Evolutionary conservation across 2,797 vertebrate genomes (phyloP).

Genomic region (Hyperoplus immaculatus): DNA sequence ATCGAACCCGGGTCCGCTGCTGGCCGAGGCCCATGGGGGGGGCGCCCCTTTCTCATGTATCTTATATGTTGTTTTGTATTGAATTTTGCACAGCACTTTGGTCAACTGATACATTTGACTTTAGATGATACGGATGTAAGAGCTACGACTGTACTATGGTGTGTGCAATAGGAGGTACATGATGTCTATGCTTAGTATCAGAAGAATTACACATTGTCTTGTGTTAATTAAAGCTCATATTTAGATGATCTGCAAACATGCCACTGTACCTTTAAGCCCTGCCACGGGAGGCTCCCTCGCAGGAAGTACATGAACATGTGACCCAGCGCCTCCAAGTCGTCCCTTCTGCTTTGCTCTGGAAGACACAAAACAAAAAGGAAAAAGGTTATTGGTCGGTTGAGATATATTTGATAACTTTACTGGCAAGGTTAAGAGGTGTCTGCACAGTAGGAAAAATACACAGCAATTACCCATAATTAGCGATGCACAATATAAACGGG

Average conservation of each 20-base stretch:
- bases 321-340: slow-evolving; percentile 96
- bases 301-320: slow-evolving; percentile 99
- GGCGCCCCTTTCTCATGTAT: no score
- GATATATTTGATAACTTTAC: slow-evolving; percentile 5
- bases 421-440: slow-evolving; percentile 4
- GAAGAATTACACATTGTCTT: slow-evolving; percentile 22
- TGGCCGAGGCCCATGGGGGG: no score
- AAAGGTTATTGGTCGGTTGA: slow-evolving; percentile 18
- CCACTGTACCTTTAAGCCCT: slow-evolving; percentile 94
- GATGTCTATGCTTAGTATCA: slow-evolving; percentile 3
- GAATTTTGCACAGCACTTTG: no score
- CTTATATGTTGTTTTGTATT: no score
- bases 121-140: slow-evolving; percentile 26
- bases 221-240: slow-evolving; percentile 22
- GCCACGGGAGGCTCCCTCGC: slow-evolving; percentile 97
- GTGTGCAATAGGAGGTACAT: neutral
- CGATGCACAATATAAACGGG: slow-evolving; percentile 4
- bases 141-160: neutral
- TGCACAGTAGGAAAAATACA: neutral
- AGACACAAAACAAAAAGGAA: slow-evolving; percentile 31
- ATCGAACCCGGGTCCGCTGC: no score
- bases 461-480: slow-evolving; percentile 25
- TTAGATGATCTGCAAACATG: neutral
- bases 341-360: slow-evolving; percentile 97
- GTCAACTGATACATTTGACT: no score